Evolutionary conservation across 2,888 invertebrate species (phyloP).

Genomic region (Lasioglossum zephyrum): DNA sequence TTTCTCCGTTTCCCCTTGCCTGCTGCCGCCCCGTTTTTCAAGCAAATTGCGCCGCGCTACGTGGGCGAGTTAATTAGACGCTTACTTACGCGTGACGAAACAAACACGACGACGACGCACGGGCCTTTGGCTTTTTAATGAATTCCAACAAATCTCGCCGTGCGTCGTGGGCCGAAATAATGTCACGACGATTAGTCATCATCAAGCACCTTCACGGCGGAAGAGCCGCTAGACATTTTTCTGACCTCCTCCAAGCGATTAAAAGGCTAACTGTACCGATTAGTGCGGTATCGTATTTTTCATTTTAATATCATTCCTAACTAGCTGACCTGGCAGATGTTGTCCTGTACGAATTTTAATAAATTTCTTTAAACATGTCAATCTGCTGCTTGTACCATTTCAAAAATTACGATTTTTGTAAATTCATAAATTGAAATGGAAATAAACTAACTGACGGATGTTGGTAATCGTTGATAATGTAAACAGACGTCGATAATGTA

Average conservation of each 20-base stretch:
- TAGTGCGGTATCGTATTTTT: no score
- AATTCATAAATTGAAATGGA: no score
- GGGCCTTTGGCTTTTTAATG: constrained; percentile 29
- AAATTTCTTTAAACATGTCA: no score
- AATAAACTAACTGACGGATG: no score
- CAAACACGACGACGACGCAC: constrained; percentile 34
- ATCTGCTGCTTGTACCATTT: no score
- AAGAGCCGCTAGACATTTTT: neutral
- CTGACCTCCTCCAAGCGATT: neutral
- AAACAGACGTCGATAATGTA: no score
- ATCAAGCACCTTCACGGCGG: neutral
- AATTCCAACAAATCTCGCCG: constrained; percentile 38
- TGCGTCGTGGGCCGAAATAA: constrained; percentile 34
- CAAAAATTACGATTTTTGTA: no score
- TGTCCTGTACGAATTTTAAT: no score
- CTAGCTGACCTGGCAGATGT: no score
- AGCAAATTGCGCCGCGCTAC: constrained; percentile 25
- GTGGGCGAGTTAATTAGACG: constrained; percentile 53
- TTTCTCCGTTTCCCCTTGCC: neutral
- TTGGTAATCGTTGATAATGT: no score
- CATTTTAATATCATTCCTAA: no score
- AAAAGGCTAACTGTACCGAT: no score
- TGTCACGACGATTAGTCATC: constrained; percentile 46
- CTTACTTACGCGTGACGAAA: constrained; percentile 51
- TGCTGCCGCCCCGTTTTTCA: neutral